Evolutionary conservation across 1,140 invertebrate genomes (phyloP), one percentile per base, ranked within the genome.

Genomic region (Drosophila tsacasi): DNA sequence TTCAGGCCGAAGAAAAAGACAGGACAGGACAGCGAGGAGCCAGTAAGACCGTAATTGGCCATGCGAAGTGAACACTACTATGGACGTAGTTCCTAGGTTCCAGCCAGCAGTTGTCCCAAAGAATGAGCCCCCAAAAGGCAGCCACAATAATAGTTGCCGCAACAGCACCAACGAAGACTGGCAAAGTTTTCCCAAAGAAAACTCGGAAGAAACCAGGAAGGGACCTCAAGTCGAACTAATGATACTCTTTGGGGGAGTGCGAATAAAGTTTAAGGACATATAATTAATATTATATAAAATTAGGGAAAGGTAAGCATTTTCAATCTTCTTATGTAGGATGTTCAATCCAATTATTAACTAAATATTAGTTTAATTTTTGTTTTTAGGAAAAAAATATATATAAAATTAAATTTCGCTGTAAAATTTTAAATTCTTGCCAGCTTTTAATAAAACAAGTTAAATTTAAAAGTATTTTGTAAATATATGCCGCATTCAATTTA

Each of bases 31-130:
- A 76, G 23, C 35, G 46, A 68, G 62, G 17, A 55, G 35, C 35
- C 58, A 27, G 44, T 30, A 35, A 49, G 83, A 65, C 84, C 64
- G 81, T 87, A 87, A 87, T 87, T 89, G 84, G 84, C 84, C 84
- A 72, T 89, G 84, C 84, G 69, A 83, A 89, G 64, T 69, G 69
- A 74, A 54, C 75, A 79, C 76, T 58, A 35, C 61, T 5, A n/a
- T n/a, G n/a, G n/a, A 49, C 46, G 46, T 49, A 79, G 76, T 52
- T 55, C 35, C 19, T 21, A 74, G 37, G 35, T 50, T 35, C 25
- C 37, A 65, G 55, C 47, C 57, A 30, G 40, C 35, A 44, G 37
- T 19, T 42, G 37, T 13, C 30, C 63, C 40, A 17, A 32, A 76
- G 42, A 61, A 77, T 23, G 35, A 50, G 55, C 42, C n/a, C 44